phyloP scores from a whole-genome alignment of 37 sponge, comb jelly and placozoan genomes.

The Mnemiopsis leidyi region DNA sequence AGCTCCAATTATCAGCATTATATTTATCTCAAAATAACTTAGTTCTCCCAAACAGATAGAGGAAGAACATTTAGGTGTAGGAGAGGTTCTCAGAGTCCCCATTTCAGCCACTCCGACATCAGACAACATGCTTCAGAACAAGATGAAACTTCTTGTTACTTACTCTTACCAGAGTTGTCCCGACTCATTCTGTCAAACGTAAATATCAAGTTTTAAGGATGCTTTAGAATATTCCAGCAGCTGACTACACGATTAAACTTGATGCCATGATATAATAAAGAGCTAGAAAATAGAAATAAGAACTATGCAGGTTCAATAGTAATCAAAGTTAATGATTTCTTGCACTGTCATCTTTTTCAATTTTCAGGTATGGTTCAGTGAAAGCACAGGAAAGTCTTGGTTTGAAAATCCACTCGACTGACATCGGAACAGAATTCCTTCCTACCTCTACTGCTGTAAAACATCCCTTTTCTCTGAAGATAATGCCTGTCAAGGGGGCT shows the following conservation, averaged over 20 bases:
- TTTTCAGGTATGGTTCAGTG: neutral
- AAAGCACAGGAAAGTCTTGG: neutral
- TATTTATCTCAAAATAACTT: too few species aligned
- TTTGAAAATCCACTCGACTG: constrained; percentile 6
- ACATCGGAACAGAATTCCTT: constrained; percentile 52
- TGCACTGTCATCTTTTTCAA: too few species aligned
- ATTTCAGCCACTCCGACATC: constrained; percentile 2
- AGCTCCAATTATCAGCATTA: too few species aligned
- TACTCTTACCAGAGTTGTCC: constrained; percentile 13
- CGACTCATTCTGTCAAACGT: constrained; percentile 34
- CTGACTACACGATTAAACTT: too few species aligned
- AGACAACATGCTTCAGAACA: constrained; percentile 11
- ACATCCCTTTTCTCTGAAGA: constrained; percentile 23
- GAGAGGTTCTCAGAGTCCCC: neutral
- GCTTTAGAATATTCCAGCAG: too few species aligned
- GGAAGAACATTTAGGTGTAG: neutral
- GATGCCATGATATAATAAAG: too few species aligned
- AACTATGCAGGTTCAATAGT: too few species aligned
- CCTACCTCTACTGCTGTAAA: neutral
- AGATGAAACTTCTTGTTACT: constrained; percentile 12
- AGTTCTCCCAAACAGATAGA: neutral
- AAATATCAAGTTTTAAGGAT: too few species aligned
- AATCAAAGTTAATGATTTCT: too few species aligned
- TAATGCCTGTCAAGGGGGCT: neutral
- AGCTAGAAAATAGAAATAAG: too few species aligned